Evolutionary conservation across 2,888 invertebrate genomes (phyloP).

Genomic region (Coenonympha arcania): DNA sequence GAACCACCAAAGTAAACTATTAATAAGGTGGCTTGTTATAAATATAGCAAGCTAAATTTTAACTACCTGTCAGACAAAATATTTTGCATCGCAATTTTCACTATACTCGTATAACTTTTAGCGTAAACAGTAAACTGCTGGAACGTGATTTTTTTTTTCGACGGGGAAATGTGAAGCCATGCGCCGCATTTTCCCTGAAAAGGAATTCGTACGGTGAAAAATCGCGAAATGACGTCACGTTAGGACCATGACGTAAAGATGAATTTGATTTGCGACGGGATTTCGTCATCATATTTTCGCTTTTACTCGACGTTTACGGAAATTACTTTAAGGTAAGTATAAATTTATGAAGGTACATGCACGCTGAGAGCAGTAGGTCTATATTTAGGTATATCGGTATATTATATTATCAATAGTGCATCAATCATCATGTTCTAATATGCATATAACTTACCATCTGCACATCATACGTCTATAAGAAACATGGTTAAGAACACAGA

Average conservation of each 20-base stretch:
- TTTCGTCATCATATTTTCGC: constrained; percentile 36
- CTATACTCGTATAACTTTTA: constrained; percentile 6
- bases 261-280: constrained; percentile 44
- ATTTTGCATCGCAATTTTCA: not conserved
- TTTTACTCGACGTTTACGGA: not conserved
- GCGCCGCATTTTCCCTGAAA: constrained; percentile 53
- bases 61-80: not conserved
- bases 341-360: no score
- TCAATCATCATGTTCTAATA: no score
- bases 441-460: no score
- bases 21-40: not conserved
- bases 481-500: no score
- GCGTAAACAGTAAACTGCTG: constrained; percentile 6
- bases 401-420: no score
- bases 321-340: no score
- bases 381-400: no score
- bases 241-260: constrained; percentile 36
- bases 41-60: not conserved
- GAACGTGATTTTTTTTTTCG: constrained; percentile 9
- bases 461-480: no score
- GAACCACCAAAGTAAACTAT: no score
- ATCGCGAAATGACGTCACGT: constrained; percentile 43
- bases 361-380: no score
- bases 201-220: constrained; percentile 50
- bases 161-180: constrained; percentile 38